Evolutionary conservation across 1,140 invertebrate genomes (phyloP), one percentile per base, ranked within the genome.

Genomic region (Ceratina japonica): DNA sequence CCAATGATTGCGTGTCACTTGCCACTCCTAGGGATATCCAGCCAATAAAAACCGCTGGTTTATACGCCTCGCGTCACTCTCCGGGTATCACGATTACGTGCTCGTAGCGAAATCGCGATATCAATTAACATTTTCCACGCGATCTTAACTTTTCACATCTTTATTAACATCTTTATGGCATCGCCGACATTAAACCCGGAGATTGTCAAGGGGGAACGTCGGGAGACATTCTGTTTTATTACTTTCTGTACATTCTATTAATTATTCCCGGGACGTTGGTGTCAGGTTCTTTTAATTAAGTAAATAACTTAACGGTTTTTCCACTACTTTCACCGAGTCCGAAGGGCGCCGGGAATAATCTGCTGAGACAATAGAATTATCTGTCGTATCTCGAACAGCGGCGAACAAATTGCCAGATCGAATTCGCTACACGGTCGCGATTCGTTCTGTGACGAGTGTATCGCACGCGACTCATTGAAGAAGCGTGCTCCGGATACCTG

Each of bases 401-500:
- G 1, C n/a, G 16, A n/a, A 70, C 68, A 22, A 44, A 58, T 58
- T 12, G 16, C 16, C 27, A 16, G 54, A 58, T 31, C 68, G 54
- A 16, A 20, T 70, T 13, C n/a, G 22, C 37, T 10, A 10, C 37
- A 44, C 37, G 37, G 37, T 44, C 37, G 37, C 5, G 37, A 44
- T 44, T 44, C 37, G 37, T 44, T 62, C 68, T 20, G 16, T n/a
- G 10, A 44, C 10, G 52, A 24, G 27, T 54, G 68, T 44, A 56
- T 74, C 37, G 59, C 31, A 66, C 64, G 74, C 56, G 68, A 56
- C 27, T 56, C 49, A 18, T 63, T n/a, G 59, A 20, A 22, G 49
- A 44, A n/a, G 75, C 16, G n/a, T 5, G 16, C 18, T 66, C 64
- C 37, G 37, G 37, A 44, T 44, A 44, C 37, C 37, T 31, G 27